A percentile compares a stretch with the other conserved stretches of the same genome.
phyloP scores from a whole-genome alignment of 2,888 invertebrate species.

The Trachelus tabidus region DNA sequence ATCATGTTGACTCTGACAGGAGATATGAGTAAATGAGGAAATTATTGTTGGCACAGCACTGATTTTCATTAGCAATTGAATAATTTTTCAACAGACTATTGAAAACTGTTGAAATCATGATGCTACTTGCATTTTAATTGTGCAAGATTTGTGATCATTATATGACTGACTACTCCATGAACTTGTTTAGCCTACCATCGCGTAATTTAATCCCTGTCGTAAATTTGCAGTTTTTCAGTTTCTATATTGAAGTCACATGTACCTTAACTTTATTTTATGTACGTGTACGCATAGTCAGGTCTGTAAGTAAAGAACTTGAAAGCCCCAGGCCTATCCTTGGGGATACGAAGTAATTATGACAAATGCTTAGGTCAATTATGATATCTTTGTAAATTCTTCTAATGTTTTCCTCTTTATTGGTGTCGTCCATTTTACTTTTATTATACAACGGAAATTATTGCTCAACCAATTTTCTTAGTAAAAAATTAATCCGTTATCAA shows the following conservation, averaged over 20 bases:
- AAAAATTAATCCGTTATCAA: no score
- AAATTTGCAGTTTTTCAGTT: not conserved
- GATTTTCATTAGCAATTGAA: not conserved
- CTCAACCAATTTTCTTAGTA: no score
- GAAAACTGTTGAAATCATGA: not conserved
- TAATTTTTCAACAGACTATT: not conserved
- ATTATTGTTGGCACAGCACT: not conserved
- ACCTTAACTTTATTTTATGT: not conserved
- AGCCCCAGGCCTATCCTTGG: not conserved
- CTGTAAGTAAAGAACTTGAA: not conserved
- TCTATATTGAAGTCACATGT: not conserved
- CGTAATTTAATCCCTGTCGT: not conserved
- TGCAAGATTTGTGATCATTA: not conserved
- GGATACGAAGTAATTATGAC: not conserved
- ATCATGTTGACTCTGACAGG: not conserved
- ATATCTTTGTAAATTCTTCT: not conserved
- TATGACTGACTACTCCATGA: not conserved
- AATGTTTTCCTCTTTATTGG: not conserved
- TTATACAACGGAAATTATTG: no score
- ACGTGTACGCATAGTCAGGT: not conserved
- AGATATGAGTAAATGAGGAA: not conserved
- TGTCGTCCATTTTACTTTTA: not conserved
- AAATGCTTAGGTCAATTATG: not conserved
- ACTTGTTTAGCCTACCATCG: not conserved
- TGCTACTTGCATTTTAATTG: not conserved